Conservation (phyloP, 1,140 invertebrate genomes). For the Bathynomus jamesi region DNA sequence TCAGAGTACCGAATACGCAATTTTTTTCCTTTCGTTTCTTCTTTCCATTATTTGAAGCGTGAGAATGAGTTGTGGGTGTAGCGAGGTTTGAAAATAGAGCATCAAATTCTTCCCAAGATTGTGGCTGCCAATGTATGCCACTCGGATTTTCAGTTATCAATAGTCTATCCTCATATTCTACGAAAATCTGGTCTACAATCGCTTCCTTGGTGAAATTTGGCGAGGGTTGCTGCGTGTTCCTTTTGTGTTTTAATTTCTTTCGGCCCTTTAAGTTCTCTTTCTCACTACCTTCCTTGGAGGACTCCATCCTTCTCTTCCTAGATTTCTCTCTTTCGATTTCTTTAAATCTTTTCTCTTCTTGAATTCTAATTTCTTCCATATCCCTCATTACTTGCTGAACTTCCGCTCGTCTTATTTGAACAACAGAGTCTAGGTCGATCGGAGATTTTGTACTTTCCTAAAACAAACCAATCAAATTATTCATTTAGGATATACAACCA, state of each 20-base stretch:
- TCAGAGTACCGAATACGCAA: no score
- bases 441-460: no score
- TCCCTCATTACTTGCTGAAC: slow-evolving; percentile 18
- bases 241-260: slow-evolving; percentile 7
- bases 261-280: slow-evolving; percentile 4
- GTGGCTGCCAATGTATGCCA: slow-evolving; percentile 7
- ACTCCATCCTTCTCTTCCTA: neutral
- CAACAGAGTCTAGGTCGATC: neutral
- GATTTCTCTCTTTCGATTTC: slow-evolving; percentile 17
- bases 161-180: slow-evolving; percentile 10
- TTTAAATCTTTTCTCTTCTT: slow-evolving; percentile 13
- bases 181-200: slow-evolving; percentile 12
- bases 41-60: no score
- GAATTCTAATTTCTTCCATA: slow-evolving; percentile 8
- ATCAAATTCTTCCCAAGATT: slow-evolving; percentile 28
- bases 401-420: neutral
- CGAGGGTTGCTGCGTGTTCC: no score
- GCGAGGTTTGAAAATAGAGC: neutral
- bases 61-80: neutral
- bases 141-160: no score
- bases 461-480: no score
- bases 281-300: neutral
- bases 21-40: no score
- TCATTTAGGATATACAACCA: no score
- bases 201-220: neutral